Evolutionary conservation across 2,888 invertebrate species (phyloP), one percentile per base, ranked within the genome.

Genomic region (Drosophila pegasa): DNA sequence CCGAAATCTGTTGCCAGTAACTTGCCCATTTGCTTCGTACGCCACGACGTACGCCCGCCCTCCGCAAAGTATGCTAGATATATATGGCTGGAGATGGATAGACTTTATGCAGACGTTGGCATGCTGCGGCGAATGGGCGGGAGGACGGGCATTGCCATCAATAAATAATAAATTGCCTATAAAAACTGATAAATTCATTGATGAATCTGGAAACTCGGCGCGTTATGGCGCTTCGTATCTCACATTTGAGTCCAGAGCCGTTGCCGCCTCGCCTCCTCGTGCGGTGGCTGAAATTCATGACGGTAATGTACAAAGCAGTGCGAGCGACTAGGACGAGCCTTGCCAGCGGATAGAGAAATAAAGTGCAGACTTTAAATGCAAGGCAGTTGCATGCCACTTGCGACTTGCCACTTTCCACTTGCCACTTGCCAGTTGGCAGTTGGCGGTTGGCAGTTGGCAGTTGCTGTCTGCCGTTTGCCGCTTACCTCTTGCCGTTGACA

Each of bases 161-260:
- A 87, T 85, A 85, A 85, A 87, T 85, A 81, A 84, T 85, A 85
- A 87, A 81, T 85, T 79, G 85, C 81, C 81, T 79, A 87, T 87
- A 85, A 87, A 85, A 85, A 80, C 85, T 85, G 85, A 81, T 87
- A 84, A 87, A 85, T 87, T 87, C 79, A 81, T 84, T 84, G 85
- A 83, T 84, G 83, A 80, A 87, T 83, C 72, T 70, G 47, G 52
- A 41, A 54, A 47, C 70, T 62, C 31, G 71, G 41, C 71, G 67
- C 43, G 65, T 50, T 66, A 50, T 66, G 43, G 41, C 41, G 55
- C 38, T 51, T 47, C 69, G 48, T 41, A 41, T 41, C 40, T 68
- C 76, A 68, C 63, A 78, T 75, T 71, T 79, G 58, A 52, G 67
- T 56, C 48, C 22, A 59, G 35, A 10, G 52, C 35, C 16, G n/a